Evolutionary conservation across 2,888 invertebrate species (phyloP), one percentile per base, ranked within the genome.

Genomic region (Horisme vitalbata): DNA sequence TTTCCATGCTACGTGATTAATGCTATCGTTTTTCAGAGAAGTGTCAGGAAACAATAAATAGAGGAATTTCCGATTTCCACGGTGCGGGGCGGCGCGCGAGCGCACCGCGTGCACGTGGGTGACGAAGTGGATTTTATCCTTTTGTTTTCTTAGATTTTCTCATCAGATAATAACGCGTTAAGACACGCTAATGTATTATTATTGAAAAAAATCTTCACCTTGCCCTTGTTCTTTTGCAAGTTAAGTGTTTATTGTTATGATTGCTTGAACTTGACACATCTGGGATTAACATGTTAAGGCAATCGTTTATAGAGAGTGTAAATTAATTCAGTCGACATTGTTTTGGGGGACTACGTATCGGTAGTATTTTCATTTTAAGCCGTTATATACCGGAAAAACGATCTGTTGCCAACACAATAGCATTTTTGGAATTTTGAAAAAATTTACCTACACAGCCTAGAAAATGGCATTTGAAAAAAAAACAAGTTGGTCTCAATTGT

Each of bases 31-130:
- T 83, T 81, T 76, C 69, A 69, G 64, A 78, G 75, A 84, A 81
- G 71, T 76, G 65, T 71, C 64, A 70, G 75, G 74, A 79, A 80
- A 81, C 68, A 75, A 82, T 80, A 79, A 79, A 39, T 64, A 60
- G 72, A 66, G 85, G 87, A 75, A 85, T 86, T 87, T 86, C 87
- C 88, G 83, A 85, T 83, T 83, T 80, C 75, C 78, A 79, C 72
- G 73, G 41, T 9, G 31, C 24, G 36, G 23, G 31, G 21, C 18
- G 21, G 58, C 55, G n/a, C n/a, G n/a, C n/a, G n/a, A n/a, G n/a
- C n/a, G n/a, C n/a, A n/a, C n/a, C n/a, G n/a, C n/a, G 18, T 6
- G 45, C 65, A 68, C 70, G 68, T 68, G 65, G 65, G 53, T 55
- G 61, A 66, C 59, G 63, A 58, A 62, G 68, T 61, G 60, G 64